Evolutionary conservation across 2,113 vertebrate genomes (phyloP), one percentile per base, ranked within the genome.

Genomic region (Rhinolophus sinicus): DNA sequence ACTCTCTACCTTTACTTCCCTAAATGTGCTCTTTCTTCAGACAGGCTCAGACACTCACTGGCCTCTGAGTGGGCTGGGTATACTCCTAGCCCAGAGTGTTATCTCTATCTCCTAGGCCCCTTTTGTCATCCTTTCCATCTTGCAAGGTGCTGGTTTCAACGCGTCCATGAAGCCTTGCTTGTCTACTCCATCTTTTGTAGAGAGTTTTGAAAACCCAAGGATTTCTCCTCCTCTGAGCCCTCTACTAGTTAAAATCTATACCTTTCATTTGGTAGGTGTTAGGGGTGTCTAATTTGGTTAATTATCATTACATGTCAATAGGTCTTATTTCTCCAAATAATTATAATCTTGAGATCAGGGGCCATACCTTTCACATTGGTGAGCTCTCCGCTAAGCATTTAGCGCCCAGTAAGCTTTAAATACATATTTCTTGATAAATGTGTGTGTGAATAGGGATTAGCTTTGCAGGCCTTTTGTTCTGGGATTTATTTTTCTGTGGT

Each of bases 361-460:
- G 28, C 4, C 35, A 50, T 84, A 40, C n/a, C 33, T 90, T 96
- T 94, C 38, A 80, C 44, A 84, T 22, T 75, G 52, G 44, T 9
- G 0, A 65, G 80, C 44, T 94, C 52, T 64, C 62, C 82, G 86
- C 38, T 90, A 30, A 67, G 77, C 60, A 77, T 89, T 94, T 93
- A 86, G 81, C 40, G 44, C 86, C 18, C 38, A 87, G 92, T 95
- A 87, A 95, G 64, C 52, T 75, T 96, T 82, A 96, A 96, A 90
- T 95, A 95, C 44, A 70, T 96, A 90, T 80, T 97, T 84, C 62
- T 93, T 64, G 58, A 95, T 80, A 95, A 85, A 44, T 87, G 38
- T 94, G 13, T 77, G 30, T 83, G 12, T 95, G 90, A 93, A 87
- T 72, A 95, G 65, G 78, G 83, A 96, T 97, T 95, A 96, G n/a